Conservation (phyloP, 2,113 vertebrate genomes). For the Zosterops pallidus region DNA sequence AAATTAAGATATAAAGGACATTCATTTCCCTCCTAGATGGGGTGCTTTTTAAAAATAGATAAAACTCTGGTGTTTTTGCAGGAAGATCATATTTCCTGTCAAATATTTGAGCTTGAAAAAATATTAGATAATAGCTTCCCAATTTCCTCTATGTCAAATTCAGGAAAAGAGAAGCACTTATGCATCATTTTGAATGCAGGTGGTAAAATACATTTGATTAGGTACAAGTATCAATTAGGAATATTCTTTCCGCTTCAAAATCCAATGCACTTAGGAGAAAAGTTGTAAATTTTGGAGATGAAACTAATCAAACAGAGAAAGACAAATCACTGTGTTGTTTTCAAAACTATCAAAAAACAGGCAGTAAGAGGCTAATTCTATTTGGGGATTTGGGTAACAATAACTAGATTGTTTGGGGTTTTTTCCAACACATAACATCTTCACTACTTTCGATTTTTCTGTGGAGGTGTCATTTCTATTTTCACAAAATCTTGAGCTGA, state of each 20-base stretch:
- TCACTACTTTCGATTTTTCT: background rate
- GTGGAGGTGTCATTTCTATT: background rate
- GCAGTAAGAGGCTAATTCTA: background rate
- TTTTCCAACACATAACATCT: background rate
- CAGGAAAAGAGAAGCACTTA: constrained; percentile 35
- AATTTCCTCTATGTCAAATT: constrained; percentile 32
- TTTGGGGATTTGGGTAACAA: background rate
- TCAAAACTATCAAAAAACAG: background rate
- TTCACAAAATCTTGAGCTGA: background rate
- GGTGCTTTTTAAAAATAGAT: background rate
- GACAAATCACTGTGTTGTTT: background rate
- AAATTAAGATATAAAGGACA: background rate
- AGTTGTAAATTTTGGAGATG: background rate
- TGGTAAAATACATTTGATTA: constrained; percentile 16
- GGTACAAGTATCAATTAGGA: background rate
- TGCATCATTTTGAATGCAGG: constrained; percentile 22
- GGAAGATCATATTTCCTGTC: constrained; percentile 31
- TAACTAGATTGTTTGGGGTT: background rate
- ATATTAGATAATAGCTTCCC: constrained; percentile 16
- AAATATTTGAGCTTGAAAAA: constrained; percentile 6
- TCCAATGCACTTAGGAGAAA: background rate
- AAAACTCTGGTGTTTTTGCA: background rate
- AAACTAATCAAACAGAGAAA: background rate
- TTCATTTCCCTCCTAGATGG: background rate
- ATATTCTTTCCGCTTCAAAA: background rate